Conservation (phyloP, 2,888 invertebrate species). For the Dryomyza anilis region DNA sequence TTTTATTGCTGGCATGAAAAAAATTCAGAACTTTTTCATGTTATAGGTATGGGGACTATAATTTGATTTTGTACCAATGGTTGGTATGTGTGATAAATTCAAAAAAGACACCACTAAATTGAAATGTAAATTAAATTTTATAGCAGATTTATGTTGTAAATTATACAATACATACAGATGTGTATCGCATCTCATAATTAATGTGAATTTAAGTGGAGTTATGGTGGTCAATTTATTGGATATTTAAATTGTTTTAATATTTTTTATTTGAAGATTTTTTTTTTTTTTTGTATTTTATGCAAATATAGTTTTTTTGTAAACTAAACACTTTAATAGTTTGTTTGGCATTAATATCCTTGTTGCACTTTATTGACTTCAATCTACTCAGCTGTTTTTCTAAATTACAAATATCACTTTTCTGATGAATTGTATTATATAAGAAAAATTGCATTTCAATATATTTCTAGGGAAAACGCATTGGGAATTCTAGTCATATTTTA, state of each 20-base stretch:
- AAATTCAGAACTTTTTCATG: background rate
- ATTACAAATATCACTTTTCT: too few relatives aligned
- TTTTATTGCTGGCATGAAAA: constrained; percentile 3
- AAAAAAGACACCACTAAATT: background rate
- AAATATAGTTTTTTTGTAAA: too few relatives aligned
- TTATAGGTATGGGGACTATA: background rate
- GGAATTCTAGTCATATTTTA: too few relatives aligned
- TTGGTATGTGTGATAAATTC: background rate
- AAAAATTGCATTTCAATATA: too few relatives aligned
- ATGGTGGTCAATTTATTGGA: background rate
- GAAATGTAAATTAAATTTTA: constrained; percentile 3
- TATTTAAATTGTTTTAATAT: background rate
- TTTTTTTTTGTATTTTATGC: background rate
- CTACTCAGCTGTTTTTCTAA: too few relatives aligned
- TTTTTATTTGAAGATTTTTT: background rate
- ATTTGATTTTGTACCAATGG: background rate
- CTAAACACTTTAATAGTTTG: too few relatives aligned
- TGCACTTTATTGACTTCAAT: too few relatives aligned
- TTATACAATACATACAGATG: constrained; percentile 7
- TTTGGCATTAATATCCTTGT: too few relatives aligned
- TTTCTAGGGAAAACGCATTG: too few relatives aligned
- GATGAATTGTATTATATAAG: too few relatives aligned
- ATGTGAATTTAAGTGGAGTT: background rate
- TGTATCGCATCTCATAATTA: background rate
- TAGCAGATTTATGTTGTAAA: constrained; percentile 2